A percentile compares a stretch with the other conserved stretches of the same genome.
phyloP scores from a whole-genome alignment of 2,888 invertebrate species.

The Megastigmus dorsalis region DNA sequence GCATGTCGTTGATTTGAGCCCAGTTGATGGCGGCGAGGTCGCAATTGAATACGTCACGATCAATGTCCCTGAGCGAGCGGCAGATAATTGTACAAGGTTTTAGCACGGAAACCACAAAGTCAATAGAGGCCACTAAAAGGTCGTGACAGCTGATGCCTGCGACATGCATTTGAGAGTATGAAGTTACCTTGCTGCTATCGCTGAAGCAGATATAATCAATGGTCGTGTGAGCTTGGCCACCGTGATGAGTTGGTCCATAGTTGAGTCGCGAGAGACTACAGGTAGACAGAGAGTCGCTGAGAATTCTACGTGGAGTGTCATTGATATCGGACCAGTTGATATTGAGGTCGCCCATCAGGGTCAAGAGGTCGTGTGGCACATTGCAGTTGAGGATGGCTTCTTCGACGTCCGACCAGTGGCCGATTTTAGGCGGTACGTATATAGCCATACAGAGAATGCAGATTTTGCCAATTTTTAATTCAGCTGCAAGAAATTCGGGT shows the following conservation, averaged over 20 bases:
- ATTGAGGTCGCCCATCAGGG: background rate
- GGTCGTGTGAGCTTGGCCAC: no score
- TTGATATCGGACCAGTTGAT: background rate
- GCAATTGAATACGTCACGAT: background rate
- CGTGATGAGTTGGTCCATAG: no score
- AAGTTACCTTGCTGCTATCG: background rate
- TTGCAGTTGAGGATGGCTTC: no score
- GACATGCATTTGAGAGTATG: background rate
- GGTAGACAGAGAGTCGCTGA: no score
- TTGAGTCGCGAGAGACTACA: no score
- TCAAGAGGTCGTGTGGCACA: no score
- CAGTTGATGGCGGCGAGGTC: background rate
- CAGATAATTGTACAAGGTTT: no score
- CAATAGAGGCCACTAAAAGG: no score
- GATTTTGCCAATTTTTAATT: background rate
- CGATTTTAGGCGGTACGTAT: background rate
- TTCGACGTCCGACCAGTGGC: background rate
- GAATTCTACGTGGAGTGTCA: no score
- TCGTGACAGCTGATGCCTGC: no score
- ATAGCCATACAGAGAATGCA: background rate
- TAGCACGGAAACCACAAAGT: background rate
- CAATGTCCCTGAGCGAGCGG: background rate
- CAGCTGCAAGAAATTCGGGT: background rate
- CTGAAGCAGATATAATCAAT: constrained; percentile 6
- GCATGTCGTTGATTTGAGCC: background rate